Conservation (phyloP, 2,888 invertebrate genomes). For the Lottia scabra region DNA sequence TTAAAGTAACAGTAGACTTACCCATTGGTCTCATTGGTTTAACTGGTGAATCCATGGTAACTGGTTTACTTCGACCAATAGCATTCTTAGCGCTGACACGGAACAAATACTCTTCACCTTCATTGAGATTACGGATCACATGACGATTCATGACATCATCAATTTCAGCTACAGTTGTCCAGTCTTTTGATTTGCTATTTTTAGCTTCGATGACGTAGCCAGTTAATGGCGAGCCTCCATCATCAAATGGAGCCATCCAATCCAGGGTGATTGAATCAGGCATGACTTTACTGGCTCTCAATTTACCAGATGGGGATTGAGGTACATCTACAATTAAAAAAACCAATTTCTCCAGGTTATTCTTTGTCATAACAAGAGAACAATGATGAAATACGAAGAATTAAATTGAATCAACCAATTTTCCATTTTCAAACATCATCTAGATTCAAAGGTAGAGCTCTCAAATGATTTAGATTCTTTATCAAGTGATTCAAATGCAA, state of each 20-base stretch:
- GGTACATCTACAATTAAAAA: slow-evolving; percentile 57
- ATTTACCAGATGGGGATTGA: slow-evolving; percentile 62
- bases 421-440: too few relatives aligned
- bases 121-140: slow-evolving; percentile 74
- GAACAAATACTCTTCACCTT: slow-evolving; percentile 93
- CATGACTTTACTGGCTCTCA: slow-evolving; percentile 82
- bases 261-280: slow-evolving; percentile 81
- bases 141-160: slow-evolving; percentile 33
- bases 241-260: slow-evolving; percentile 60
- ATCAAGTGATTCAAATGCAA: too few relatives aligned
- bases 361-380: too few relatives aligned
- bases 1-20: slow-evolving; percentile 29
- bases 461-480: too few relatives aligned
- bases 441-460: too few relatives aligned
- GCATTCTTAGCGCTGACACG: slow-evolving; percentile 87
- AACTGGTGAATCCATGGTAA: slow-evolving; percentile 71
- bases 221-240: slow-evolving; percentile 60
- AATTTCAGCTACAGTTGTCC: slow-evolving; percentile 74
- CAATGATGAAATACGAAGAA: too few relatives aligned
- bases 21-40: slow-evolving; percentile 59
- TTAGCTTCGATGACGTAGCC: slow-evolving; percentile 72
- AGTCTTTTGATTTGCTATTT: slow-evolving; percentile 79
- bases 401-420: too few relatives aligned
- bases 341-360: background rate
- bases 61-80: slow-evolving; percentile 80